These are phyloP conservation scores for Epinephelus lanceolatus DNA, from an alignment of 2,113 vertebrate genomes.

Conservation along the genomic window DNA sequence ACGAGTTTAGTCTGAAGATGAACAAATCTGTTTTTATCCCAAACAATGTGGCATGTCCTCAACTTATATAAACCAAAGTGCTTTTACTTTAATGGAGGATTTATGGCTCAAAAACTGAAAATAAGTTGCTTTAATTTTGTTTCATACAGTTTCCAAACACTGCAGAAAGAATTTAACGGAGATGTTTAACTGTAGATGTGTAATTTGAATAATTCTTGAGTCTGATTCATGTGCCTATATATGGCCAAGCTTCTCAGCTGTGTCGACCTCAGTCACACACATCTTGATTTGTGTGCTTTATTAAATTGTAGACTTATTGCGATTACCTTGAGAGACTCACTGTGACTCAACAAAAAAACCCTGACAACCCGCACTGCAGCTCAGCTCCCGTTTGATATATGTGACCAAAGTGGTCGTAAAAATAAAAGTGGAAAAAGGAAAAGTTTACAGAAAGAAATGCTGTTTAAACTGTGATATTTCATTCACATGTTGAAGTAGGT, in stretches of 20 bases:
- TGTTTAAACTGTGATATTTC: background rate
- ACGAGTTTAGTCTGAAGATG: slow-evolving; percentile 25
- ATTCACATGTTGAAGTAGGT: background rate
- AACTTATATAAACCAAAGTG: slow-evolving; percentile 1
- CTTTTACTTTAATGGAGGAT: background rate
- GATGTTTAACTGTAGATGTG: background rate
- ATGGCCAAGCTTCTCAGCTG: background rate
- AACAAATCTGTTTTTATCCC: slow-evolving; percentile 31
- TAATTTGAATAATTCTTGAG: background rate
- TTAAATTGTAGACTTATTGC: slow-evolving; percentile 10
- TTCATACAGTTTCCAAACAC: slow-evolving; percentile 5
- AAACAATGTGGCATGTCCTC: slow-evolving; percentile 35
- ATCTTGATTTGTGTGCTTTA: slow-evolving; percentile 18
- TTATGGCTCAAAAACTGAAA: slow-evolving; percentile 7
- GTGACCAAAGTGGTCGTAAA: background rate
- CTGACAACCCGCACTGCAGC: background rate
- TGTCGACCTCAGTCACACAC: background rate
- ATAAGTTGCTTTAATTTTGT: background rate
- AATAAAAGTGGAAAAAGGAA: background rate
- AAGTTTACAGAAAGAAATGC: background rate
- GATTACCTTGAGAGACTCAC: slow-evolving; percentile 13
- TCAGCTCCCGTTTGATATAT: slow-evolving; percentile 23
- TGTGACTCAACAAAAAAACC: slow-evolving; percentile 15
- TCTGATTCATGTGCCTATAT: background rate
- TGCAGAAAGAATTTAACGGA: background rate